Evolutionary conservation across 2,888 invertebrate species (phyloP), one percentile per base, ranked within the genome.

Genomic region (Leptarthrus brevirostris): DNA sequence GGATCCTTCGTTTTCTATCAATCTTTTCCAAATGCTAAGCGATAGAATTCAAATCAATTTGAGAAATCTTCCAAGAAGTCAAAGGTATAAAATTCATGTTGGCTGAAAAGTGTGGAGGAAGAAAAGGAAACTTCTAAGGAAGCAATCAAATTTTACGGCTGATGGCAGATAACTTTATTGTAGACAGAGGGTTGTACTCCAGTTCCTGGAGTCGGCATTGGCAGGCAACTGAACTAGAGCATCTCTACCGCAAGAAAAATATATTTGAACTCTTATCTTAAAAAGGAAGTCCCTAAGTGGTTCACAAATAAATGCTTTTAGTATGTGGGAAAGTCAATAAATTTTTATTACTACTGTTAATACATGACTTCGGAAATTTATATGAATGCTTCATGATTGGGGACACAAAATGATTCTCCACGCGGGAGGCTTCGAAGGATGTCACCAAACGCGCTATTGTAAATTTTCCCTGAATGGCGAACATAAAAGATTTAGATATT

Each of bases 81-180:
- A 52, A 69, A 64, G 64, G 52, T 69, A 52, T 30, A 69, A 69
- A 69, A 52, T 52, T 52, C 69, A 52, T 69, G 69, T 69, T 30
- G 52, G 69, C 18, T 24, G 69, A 69, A 49, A 69, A 69, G 52
- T 34, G 69, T 30, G 69, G 52, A 52, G 69, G 52, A 69, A 52
- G 36, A 69, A 52, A 69, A 52, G 69, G 69, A 69, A 69, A 69
- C 52, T 69, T 69, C 69, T 69, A 34, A 69, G 69, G 69, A 69
- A 69, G 69, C 69, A 69, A 69, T 69, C 69, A 69, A 69, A 69
- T 69, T 69, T 69, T 69, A 69, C 69, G 69, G 69, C 69, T 69
- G 69, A 69, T 69, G 69, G 69, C 49, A 69, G 69, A 69, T 69
- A 69, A 52, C 52, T 69, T 69, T 69, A 69, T 69, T 69, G 69